Evolutionary conservation across 2,797 vertebrate genomes (phyloP).

Genomic region (Lutjanus argentimaculatus): DNA sequence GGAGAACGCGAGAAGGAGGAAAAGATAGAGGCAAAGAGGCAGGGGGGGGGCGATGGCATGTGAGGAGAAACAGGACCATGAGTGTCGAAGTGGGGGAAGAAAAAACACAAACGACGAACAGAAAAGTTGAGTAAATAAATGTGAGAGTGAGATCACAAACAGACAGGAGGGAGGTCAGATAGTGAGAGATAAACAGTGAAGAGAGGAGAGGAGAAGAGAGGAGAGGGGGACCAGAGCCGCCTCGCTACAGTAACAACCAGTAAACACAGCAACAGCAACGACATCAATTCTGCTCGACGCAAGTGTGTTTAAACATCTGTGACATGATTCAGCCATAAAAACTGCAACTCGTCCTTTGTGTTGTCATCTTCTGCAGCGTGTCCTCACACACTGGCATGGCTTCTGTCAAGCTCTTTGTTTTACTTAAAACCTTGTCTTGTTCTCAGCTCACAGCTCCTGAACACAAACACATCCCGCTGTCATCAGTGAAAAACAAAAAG

Average conservation of each 20-base stretch:
- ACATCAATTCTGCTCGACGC: conserved; percentile 48
- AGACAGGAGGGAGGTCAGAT: conserved; percentile 38
- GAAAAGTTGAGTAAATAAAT: conserved; percentile 59
- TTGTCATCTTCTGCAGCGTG: conserved; percentile 13
- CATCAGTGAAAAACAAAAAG: conserved; percentile 2
- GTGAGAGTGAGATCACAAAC: conserved; percentile 51
- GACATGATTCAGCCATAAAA: conserved; percentile 61
- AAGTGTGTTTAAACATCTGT: conserved; percentile 54
- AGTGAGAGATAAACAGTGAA: conserved; percentile 65
- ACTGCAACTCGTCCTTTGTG: conserved; percentile 30
- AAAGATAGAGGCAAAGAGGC: not conserved
- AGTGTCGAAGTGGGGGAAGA: not conserved
- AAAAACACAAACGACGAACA: conserved; percentile 41
- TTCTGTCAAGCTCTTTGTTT: conserved; percentile 13
- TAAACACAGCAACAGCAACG: conserved; percentile 54
- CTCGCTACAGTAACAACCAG: conserved; percentile 45
- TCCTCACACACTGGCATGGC: conserved; percentile 30
- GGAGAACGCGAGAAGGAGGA: conserved; percentile 11
- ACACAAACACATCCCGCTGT: conserved; percentile 25
- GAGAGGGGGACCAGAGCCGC: conserved; percentile 43
- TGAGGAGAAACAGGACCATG: conserved; percentile 46
- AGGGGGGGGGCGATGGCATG: not conserved
- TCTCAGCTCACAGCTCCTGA: not conserved
- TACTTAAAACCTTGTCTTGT: not conserved
- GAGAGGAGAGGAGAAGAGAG: conserved; percentile 20